A percentile compares a stretch with the other conserved stretches of the same genome.
Conservation (phyloP, 30 jellyfish, hydroid and myxozoan species). For the Aurelia aurita complex sp. Pacific region DNA sequence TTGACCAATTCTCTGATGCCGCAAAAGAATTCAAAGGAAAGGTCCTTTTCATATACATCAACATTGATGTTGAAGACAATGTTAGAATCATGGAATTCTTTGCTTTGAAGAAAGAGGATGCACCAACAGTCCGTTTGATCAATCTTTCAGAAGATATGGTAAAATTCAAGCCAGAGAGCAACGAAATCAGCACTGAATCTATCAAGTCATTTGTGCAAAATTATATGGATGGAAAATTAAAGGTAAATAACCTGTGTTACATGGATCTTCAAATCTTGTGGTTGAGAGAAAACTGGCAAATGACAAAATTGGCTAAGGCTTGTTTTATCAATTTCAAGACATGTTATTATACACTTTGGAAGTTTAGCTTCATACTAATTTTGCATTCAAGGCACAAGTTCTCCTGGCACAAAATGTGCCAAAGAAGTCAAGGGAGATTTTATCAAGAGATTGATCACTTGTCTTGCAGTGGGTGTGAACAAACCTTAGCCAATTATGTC, state of each 20-base stretch:
- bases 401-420: no score
- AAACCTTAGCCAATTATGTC: no score
- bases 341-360: no score
- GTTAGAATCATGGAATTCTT: conserved; percentile 96
- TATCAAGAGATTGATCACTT: no score
- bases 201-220: conserved; percentile 73
- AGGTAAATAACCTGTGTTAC: conserved; percentile 13
- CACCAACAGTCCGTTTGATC: conserved; percentile 90
- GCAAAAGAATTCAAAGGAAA: conserved; percentile 95
- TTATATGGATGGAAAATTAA: conserved; percentile 83
- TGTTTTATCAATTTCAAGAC: no score
- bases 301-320: no score
- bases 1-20: conserved; percentile 80
- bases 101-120: conserved; percentile 91
- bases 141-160: conserved; percentile 94
- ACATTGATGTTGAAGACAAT: conserved; percentile 94
- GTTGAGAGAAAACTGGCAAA: no score
- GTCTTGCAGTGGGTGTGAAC: no score
- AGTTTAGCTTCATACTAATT: no score
- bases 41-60: conserved; percentile 94
- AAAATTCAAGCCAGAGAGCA: conserved; percentile 88
- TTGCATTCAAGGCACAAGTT: no score
- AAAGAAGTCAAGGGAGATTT: no score
- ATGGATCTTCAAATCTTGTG: no score
- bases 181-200: conserved; percentile 70